Conservation (phyloP, 2,888 invertebrate species). For the Eledona agricola region DNA sequence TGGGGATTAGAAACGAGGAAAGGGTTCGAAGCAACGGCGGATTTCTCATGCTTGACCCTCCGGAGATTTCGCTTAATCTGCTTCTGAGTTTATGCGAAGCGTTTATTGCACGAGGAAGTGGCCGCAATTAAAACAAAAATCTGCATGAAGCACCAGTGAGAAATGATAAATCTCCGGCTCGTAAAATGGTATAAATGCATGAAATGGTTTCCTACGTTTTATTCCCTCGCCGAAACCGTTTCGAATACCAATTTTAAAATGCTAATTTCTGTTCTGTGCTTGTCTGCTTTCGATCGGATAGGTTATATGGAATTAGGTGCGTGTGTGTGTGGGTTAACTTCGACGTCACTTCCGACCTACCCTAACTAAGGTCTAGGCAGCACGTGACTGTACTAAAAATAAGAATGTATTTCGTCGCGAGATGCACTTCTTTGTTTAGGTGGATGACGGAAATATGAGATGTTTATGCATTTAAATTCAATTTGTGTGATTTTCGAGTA, state of each 20-base stretch:
- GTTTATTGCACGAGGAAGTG: constrained; percentile 22
- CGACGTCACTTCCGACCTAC: constrained; percentile 59
- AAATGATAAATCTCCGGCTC: constrained; percentile 22
- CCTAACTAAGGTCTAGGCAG: constrained; percentile 48
- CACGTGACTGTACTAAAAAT: constrained; percentile 38
- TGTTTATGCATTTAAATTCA: constrained; percentile 14
- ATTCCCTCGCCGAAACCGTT: constrained; percentile 18
- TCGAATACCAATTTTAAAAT: constrained; percentile 18
- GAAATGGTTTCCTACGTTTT: constrained; percentile 21
- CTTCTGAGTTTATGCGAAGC: no score
- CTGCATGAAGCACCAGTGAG: constrained; percentile 15
- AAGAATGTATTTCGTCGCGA: constrained; percentile 29
- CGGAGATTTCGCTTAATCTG: no score
- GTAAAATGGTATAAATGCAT: constrained; percentile 23
- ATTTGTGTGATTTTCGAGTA: no score
- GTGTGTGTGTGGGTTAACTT: constrained; percentile 11
- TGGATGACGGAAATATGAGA: constrained; percentile 14
- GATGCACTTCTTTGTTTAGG: constrained; percentile 22
- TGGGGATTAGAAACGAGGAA: no score
- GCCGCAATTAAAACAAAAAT: constrained; percentile 19
- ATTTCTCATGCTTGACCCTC: no score
- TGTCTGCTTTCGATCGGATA: constrained; percentile 18
- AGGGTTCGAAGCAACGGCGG: no score
- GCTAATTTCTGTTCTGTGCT: constrained; percentile 20
- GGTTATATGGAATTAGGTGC: constrained; percentile 10